Evolutionary conservation across 2,113 vertebrate species (phyloP).

Genomic region (Micromys minutus): DNA sequence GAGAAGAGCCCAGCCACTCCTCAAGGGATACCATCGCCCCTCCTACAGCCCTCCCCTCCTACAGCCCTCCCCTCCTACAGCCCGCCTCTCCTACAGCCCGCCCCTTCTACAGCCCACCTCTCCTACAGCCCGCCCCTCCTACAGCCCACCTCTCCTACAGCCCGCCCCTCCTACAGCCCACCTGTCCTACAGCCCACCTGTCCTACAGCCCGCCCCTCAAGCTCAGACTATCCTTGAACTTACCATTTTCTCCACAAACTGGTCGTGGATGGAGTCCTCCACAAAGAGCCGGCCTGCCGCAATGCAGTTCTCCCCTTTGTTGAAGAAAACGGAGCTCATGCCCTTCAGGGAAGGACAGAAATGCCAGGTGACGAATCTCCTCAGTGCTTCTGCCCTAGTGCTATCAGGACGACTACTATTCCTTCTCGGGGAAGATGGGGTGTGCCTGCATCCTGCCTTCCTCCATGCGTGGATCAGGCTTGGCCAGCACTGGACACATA

Average conservation of each 20-base stretch:
- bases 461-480: neutral
- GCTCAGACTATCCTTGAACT: neutral
- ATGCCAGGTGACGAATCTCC: neutral
- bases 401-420: neutral
- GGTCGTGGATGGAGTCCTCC: constrained; percentile 90
- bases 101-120: no score
- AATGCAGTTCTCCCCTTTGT: constrained; percentile 95
- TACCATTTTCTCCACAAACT: constrained; percentile 91
- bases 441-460: neutral
- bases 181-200: no score
- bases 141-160: no score
- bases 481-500: neutral
- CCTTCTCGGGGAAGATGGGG: neutral
- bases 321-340: constrained; percentile 94
- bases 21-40: neutral
- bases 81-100: no score
- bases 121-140: no score
- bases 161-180: no score
- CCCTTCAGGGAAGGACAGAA: constrained; percentile 84
- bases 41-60: neutral
- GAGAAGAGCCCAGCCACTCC: neutral
- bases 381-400: neutral
- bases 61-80: no score
- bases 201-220: neutral
- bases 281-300: constrained; percentile 91